Evolutionary conservation across 2,113 vertebrate genomes (phyloP).

Genomic region (Dipodomys stephensi): DNA sequence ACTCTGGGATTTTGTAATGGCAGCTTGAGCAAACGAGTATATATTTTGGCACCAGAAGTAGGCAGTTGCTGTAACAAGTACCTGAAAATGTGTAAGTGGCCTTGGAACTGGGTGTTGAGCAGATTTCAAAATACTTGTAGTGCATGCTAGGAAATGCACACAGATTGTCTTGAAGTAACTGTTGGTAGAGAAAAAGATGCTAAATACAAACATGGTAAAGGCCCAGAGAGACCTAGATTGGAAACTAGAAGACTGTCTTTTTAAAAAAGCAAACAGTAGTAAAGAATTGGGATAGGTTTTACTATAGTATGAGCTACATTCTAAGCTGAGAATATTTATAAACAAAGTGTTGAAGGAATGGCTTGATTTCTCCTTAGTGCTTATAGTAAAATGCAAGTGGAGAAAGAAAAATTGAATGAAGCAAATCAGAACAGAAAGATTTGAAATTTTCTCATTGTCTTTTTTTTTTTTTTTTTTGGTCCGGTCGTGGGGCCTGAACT

Average conservation of each 20-base stretch:
- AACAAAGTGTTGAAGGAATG: not conserved
- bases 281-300: not conserved
- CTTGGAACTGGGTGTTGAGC: not conserved
- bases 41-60: not conserved
- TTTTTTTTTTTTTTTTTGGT: no score
- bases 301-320: no score
- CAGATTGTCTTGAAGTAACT: not conserved
- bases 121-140: not conserved
- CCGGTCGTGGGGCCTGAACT: no score
- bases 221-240: not conserved
- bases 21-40: not conserved
- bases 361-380: not conserved
- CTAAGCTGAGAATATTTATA: not conserved
- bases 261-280: not conserved
- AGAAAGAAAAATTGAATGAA: not conserved
- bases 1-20: not conserved
- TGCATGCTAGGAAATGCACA: not conserved
- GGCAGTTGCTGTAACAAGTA: not conserved
- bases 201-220: not conserved
- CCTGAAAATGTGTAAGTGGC: not conserved
- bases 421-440: not conserved
- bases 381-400: not conserved
- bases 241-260: not conserved
- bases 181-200: not conserved
- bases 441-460: not conserved